These are phyloP conservation scores for Sternotherus odoratus DNA, from an alignment of 2,797 vertebrate genomes.

Conservation along the genomic window DNA sequence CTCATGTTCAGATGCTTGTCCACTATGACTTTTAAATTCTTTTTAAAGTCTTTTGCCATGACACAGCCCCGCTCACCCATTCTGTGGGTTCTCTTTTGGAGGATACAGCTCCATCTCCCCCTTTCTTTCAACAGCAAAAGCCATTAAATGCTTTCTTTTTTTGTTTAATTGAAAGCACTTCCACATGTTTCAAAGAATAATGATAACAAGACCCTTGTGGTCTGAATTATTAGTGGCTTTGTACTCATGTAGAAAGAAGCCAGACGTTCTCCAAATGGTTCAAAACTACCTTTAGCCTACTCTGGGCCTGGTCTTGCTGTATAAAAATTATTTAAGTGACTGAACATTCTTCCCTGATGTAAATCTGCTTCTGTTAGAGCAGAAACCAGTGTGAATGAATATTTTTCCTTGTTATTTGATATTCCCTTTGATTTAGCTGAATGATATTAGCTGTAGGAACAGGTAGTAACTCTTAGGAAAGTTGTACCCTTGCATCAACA, in stretches of 20 bases:
- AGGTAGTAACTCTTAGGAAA: not conserved
- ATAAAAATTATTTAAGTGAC: not conserved
- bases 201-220: not conserved
- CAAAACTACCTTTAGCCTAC: not conserved
- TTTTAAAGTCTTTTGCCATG: not conserved
- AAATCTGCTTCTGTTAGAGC: not conserved
- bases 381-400: not conserved
- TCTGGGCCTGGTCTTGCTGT: not conserved
- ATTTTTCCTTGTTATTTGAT: not conserved
- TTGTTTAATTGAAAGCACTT: not conserved
- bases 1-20: not conserved
- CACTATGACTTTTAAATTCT: not conserved
- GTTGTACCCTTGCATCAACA: not conserved
- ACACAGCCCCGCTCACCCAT: not conserved
- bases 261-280: not conserved
- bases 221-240: not conserved
- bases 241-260: not conserved
- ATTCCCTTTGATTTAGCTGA: not conserved
- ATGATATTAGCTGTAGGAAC: not conserved
- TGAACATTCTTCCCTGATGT: not conserved
- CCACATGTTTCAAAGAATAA: not conserved
- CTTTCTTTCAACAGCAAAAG: not conserved
- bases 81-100: fast-evolving
- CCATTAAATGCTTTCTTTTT: not conserved
- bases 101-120: not conserved